These are phyloP conservation scores for Tetramorium bicarinatum DNA, from an alignment of 2,888 invertebrate genomes.

Conservation along the genomic window DNA sequence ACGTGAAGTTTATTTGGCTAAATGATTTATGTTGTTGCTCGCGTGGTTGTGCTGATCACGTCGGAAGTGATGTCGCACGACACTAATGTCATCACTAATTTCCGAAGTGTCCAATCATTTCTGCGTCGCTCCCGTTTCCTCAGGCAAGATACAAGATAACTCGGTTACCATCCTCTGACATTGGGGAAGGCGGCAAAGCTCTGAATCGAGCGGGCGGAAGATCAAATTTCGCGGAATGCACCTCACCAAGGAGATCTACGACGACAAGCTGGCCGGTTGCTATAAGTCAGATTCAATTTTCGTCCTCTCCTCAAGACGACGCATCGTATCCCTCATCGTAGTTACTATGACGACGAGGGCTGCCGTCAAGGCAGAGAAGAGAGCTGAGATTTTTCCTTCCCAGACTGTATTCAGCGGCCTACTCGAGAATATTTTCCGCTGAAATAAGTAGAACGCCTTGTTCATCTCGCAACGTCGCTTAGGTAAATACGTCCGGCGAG, in stretches of 20 bases:
- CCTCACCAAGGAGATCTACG: constrained; percentile 31
- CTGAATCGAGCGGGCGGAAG: constrained; percentile 49
- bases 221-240: constrained; percentile 64
- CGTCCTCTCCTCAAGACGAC: constrained; percentile 42
- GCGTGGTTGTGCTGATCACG: constrained; percentile 12
- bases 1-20: constrained; percentile 43
- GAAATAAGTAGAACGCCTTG: constrained; percentile 34
- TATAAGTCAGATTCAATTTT: constrained; percentile 35
- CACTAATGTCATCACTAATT: constrained; percentile 49
- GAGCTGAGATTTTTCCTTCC: constrained; percentile 51
- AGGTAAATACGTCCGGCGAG: constrained; percentile 43
- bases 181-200: constrained; percentile 34
- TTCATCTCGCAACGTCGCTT: constrained; percentile 40
- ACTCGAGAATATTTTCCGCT: constrained; percentile 64
- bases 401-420: constrained; percentile 22
- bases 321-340: constrained; percentile 58
- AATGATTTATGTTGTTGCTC: constrained; percentile 44
- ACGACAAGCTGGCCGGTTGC: constrained; percentile 34
- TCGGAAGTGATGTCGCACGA: constrained; percentile 21
- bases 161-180: constrained; percentile 59
- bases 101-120: constrained; percentile 41
- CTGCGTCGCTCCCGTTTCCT: constrained; percentile 55
- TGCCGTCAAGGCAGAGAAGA: constrained; percentile 46
- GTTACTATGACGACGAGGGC: constrained; percentile 67
- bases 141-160: constrained; percentile 51